Base-by-base conservation (phyloP, 1,140 invertebrate species). In the Schmidtea mediterranea region DNA sequence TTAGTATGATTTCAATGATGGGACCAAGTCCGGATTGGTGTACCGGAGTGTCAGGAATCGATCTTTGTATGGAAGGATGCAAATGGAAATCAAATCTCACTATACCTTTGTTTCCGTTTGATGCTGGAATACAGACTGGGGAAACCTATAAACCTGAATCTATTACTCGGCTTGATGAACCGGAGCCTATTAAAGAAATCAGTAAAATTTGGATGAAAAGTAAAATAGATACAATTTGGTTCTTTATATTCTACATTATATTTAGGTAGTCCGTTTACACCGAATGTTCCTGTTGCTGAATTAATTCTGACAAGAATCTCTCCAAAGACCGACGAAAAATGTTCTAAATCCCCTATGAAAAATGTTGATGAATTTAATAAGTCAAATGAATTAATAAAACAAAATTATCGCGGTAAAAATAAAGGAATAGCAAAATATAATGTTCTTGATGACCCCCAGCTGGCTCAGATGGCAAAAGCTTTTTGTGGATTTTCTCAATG, bases 1-100 rank as follows among this genome's bases (percentile, higher is more conserved):
- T 90, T 2, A 92, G 86, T 0, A 62, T 90, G 1, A 77, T 79
- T 1, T 83, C 82, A 10, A 90, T 87, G 83, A 74, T 55, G 55
- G 48, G 78, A 1, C 82, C 82, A 1, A 78, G 78, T 2, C 82
- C 82, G 0, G 82, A 87, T 63, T 89, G 82, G 82, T 77, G 84
- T 12, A 78, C 86, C 22, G 83, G 52, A 5, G 74, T 90, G 1
- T 80, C 74, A 51, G 76, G 76, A 2, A 59, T 87, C 21, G 80
- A 90, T 61, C 70, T 94, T 1, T 94, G 86, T 58, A 70, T 77
- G 16, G 72, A 73, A 39, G 80, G 90, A 61, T 89, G 87, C 60
- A 75, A 75, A 1, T 94, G 87, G 87, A 69, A 76, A 1, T 74
- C 75, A 39, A 72, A 75, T 26, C 69, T 78, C 56, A 72, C 72